Evolutionary conservation across 2,113 vertebrate genomes (phyloP), one percentile per base, ranked within the genome.

Genomic region (Callaeas wilsoni): DNA sequence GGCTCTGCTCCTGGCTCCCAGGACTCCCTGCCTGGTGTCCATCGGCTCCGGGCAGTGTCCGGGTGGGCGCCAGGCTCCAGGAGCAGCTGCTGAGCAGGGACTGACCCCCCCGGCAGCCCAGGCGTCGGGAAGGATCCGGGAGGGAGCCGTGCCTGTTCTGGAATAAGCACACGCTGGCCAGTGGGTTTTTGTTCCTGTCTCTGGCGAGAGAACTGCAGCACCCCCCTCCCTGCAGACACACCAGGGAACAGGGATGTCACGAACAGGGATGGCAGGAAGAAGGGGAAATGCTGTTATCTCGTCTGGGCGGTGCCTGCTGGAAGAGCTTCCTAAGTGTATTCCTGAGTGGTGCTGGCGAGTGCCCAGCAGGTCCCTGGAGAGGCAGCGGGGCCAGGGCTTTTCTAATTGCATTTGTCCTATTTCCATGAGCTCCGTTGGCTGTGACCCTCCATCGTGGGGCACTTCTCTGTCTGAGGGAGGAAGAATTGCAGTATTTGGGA

Each of bases 121-220:
- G 1, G 47, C 57, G 46, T 16, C 10, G 8, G 18, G 20, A 13
- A 10, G 55, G 14, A 4, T 41, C 18, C 2, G 1, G 59, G 50
- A 64, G 6, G 30, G 16, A 57, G 41, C 26, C 0, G 1, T 50
- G 71, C 41, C 71, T 4, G 0, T 8, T 76, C 46, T 12, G 50
- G 50, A 64, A 42, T 6, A 26, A 41, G 35, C 35, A 30, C 35
- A 19, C 11, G 0, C 4, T 7, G 50, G 2, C 0, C 10, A 29
- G 37, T 10, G n/a, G 26, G 18, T 3, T 27, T 39, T 55, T 52
- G 49, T 29, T 56, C 42, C 78, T 4, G 13, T 33, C 46, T 13
- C 80, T 32, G 68, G 46, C 4, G 13, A 4, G 32, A 4, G 75
- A 57, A 19, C 41, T 7, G n/a, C 49, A 35, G 68, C 67, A 78